Base-by-base conservation (phyloP, 2,888 invertebrate genomes). In the Protonemura montana region DNA sequence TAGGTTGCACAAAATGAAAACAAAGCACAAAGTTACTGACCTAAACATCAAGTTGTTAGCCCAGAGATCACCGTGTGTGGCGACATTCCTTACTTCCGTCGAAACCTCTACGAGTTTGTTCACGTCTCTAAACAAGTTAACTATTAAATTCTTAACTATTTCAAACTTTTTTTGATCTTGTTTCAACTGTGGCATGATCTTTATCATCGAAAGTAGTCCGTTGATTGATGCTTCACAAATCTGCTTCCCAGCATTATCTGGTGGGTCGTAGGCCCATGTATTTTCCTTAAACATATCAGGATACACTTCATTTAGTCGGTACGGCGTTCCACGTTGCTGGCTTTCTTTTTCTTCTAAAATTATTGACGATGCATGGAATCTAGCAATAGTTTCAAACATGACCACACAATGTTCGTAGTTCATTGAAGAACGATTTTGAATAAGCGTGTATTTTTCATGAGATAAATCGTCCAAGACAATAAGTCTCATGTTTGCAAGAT, bases 41-140 rank as follows among this genome's bases (percentile, higher is more conserved):
- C 89, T 89, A 27, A 92, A 91, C 90, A 93, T 90, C 0, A 92
- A 87, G 88, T 93, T 93, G 86, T 92, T 92, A 0, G 91, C 90
- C 93, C 92, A 93, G 27, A 92, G 89, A 89, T 93, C 93, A 2
- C 91, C 92, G 87, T 93, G 93, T 13, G 89, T 89, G 0, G 92
- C 89, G 0, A 91, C 90, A 88, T 93, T 93, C n/a, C 89, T 89
- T 88, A 90, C 91, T 29, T 89, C 90, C 2, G 87, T 85, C 0
- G 92, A 92, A 0, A 91, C 90, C 87, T 90, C 89, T 0, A 89
- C 89, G 16, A 90, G 88, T 29, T 90, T 59, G 21, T 21, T 59
- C 16, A 59, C 59, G 2, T 59, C 59, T 10, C 21, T 89, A 87
- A 91, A 92, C 6, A 83, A 86, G 87, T 27, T 87, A 83, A 84